Evolutionary conservation across 2,888 invertebrate genomes (phyloP).

Genomic region (Chesias legatella): DNA sequence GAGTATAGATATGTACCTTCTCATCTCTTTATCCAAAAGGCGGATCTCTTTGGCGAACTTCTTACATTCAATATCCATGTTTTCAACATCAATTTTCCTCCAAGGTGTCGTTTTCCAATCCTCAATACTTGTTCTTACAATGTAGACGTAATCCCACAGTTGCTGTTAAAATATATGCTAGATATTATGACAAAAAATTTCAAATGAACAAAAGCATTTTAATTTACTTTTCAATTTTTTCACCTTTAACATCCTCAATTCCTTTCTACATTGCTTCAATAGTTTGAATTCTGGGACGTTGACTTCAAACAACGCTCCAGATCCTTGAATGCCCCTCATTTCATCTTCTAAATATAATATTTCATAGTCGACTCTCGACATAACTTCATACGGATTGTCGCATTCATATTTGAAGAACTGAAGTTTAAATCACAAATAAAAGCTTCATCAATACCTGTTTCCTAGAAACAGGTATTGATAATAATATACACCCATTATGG

Average conservation of each 20-base stretch:
- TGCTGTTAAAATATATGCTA: conserved; percentile 76
- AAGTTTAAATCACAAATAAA: conserved; percentile 12
- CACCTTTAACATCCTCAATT: conserved; percentile 92
- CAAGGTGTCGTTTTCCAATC: conserved; percentile 99
- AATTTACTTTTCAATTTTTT: not conserved
- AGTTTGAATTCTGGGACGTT: conserved; percentile 96
- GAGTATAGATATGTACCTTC: conserved; percentile 63
- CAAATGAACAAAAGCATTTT: too few species aligned
- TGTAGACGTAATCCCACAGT: conserved; percentile 96
- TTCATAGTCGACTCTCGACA: conserved; percentile 89
- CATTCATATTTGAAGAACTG: conserved; percentile 88
- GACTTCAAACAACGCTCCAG: conserved; percentile 96
- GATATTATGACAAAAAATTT: too few species aligned
- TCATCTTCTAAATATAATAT: conserved; percentile 90
- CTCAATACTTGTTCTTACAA: conserved; percentile 94
- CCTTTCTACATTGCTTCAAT: conserved; percentile 94
- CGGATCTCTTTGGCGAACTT: conserved; percentile 97
- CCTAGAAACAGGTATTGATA: too few species aligned
- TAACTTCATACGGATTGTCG: conserved; percentile 85
- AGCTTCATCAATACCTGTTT: too few species aligned
- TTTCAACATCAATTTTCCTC: conserved; percentile 98
- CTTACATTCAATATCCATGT: conserved; percentile 99
- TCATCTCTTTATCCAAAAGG: conserved; percentile 96
- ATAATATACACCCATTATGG: not conserved
- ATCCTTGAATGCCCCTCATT: conserved; percentile 92